Base-by-base conservation (phyloP, 1,140 invertebrate species). In the Chrysopa pallens region DNA sequence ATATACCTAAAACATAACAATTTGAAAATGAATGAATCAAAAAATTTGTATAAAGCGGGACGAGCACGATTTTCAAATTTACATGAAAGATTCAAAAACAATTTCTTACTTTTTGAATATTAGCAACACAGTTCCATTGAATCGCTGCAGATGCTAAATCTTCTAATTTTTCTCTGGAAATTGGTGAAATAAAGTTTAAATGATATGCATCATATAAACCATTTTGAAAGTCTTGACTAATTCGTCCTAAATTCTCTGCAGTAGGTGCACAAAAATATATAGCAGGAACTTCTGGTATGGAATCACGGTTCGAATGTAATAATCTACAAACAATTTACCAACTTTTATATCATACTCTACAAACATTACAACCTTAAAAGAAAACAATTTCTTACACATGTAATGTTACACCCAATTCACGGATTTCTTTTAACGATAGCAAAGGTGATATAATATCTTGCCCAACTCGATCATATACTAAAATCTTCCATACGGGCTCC, bases 381-480 rank as follows among this genome's bases (percentile, higher is more conserved):
- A 31, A 28, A 43, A 17, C 40, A 40, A 29, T 41, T 46, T 69
- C 77, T 76, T 73, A 94, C 85, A 98, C 77, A 72, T 98, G 92
- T 42, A 98, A 70, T 38, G 96, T 99, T 11, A 99, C 87, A 46
- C 95, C 95, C 50, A 94, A 64, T 63, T 98, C 92, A 55, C 94
- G 62, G 2, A 99, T 67, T 60, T 98, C 93, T 65, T 95, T 96
- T 0, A 98, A 80, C 35, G 89, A 89, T 54, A 99, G 74, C 38
- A 99, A 63, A 4, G 95, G 93, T 12, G 94, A 96, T 52, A 99
- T 95, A 38, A 99, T 97, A 60, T 98, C 94, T 66, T 98, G 94
- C 6, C 93, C 93, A 52, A 81, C 77, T 52, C 85, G 74, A 63
- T 99, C 96, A 58, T 97, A 98, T 43, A 99, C 79, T 37, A 99